phyloP scores from a whole-genome alignment of 2,888 invertebrate species.

The Diarsia dahlii region DNA sequence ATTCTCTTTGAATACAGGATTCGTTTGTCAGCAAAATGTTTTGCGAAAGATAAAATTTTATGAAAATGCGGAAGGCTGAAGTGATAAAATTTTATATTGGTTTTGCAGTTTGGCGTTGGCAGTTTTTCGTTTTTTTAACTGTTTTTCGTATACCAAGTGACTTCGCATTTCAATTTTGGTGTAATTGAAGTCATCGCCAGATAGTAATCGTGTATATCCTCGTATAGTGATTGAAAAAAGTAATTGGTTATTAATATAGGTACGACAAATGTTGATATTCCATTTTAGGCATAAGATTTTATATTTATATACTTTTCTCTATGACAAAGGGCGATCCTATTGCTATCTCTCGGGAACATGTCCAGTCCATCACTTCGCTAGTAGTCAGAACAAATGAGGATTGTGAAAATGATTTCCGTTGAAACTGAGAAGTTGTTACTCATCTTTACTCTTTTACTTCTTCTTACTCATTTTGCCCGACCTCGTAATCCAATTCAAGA shows the following conservation, averaged over 20 bases:
- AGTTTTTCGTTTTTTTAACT: constrained; percentile 2
- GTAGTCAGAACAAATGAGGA: too few relatives aligned
- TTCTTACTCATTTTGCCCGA: too few relatives aligned
- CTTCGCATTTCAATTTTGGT: constrained; percentile 19
- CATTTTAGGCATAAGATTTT: too few relatives aligned
- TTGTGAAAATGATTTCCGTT: too few relatives aligned
- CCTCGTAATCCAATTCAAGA: too few relatives aligned
- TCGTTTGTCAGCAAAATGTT: constrained; percentile 43
- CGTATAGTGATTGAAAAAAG: too few relatives aligned
- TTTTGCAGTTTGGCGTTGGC: constrained; percentile 7
- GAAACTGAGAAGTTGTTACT: too few relatives aligned
- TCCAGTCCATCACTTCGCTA: too few relatives aligned
- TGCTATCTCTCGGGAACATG: neutral
- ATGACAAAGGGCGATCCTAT: neutral
- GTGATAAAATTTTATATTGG: constrained; percentile 23
- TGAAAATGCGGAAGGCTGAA: constrained; percentile 13
- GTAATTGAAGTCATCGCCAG: neutral
- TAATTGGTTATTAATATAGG: too few relatives aligned
- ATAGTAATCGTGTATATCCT: too few relatives aligned
- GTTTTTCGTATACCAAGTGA: neutral
- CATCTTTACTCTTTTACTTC: too few relatives aligned
- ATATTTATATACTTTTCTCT: neutral
- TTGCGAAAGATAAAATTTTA: constrained; percentile 31
- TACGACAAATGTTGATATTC: too few relatives aligned
- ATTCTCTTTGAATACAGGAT: constrained; percentile 33